Conservation (phyloP, 2,888 invertebrate genomes). For the Eristalis arbustorum region DNA sequence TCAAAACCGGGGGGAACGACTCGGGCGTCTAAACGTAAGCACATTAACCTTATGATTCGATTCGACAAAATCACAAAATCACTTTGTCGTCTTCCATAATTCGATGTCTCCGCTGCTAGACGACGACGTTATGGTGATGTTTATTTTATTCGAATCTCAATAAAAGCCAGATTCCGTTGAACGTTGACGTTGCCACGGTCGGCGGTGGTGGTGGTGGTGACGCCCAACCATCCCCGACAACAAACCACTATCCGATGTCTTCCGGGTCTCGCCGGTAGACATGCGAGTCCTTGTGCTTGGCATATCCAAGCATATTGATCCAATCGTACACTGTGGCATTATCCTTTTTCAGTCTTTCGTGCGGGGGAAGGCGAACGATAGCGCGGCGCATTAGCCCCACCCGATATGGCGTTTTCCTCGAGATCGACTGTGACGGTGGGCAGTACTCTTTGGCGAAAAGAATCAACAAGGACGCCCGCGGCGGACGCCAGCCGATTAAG, state of each 20-base stretch:
- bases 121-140: conserved; percentile 19
- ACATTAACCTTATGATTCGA: conserved; percentile 49
- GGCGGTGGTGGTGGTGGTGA: neutral
- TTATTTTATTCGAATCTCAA: conserved; percentile 47
- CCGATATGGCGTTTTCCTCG: neutral
- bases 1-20: neutral
- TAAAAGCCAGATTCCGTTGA: conserved; percentile 21
- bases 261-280: conserved; percentile 1
- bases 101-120: conserved; percentile 1
- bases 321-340: conserved; percentile 24
- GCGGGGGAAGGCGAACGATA: neutral
- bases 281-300: neutral
- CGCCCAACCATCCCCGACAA: conserved; percentile 9
- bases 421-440: conserved; percentile 11
- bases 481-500: conserved; percentile 8
- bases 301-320: conserved; percentile 36
- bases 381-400: conserved; percentile 3
- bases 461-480: conserved; percentile 31
- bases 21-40: conserved; percentile 18
- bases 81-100: conserved; percentile 34
- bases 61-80: conserved; percentile 44
- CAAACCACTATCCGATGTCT: conserved; percentile 11
- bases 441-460: neutral
- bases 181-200: neutral
- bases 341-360: conserved; percentile 8